Base-by-base conservation (phyloP, 1,140 invertebrate species). In the Sycophaga agraensis region DNA sequence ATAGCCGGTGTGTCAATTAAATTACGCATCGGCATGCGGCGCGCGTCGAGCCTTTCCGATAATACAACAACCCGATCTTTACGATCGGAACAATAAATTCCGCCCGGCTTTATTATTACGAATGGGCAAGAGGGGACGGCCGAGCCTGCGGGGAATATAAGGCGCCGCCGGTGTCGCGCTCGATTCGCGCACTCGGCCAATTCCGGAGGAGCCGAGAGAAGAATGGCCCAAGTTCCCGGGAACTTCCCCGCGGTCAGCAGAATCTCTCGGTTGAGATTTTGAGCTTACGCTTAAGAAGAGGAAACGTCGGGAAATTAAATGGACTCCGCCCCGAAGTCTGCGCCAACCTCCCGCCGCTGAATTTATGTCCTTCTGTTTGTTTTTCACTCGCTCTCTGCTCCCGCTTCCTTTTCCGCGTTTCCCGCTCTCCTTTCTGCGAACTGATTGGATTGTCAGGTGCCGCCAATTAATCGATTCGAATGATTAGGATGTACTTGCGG, bases 1-100 rank as follows among this genome's bases (percentile, higher is more conserved):
- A n/a, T n/a, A n/a, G n/a, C n/a, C n/a, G n/a, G 5, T 70, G 71
- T 73, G 72, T 75, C 73, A 75, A 75, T 76, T 75, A 73, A 76
- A 76, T 76, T 75, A 75, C n/a, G 4, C 42, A 56, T 56, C 12
- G 31, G 40, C 5, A 46, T 16, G 45, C 31, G 17, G 31, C 11
- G 42, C 16, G 16, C 35, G n/a, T 56, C 42, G n/a, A 37, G 16
- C 42, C n/a, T n/a, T n/a, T n/a, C n/a, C n/a, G n/a, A n/a, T n/a
- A 56, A 35, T 16, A 46, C 35, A 56, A 56, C 34, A 46, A 22
- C 19, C 8, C 19, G 26, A 46, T 35, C 17, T 34, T 46, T 24
- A 56, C 17, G 19, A 22, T 3, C 19, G 7, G 16, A 17, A 12
- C 8, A 45, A 46, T 56, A 35, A 34, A 56, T 56, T 45, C 19